Evolutionary conservation across 2,888 invertebrate species (phyloP).

Genomic region (Drosophila bunnanda): DNA sequence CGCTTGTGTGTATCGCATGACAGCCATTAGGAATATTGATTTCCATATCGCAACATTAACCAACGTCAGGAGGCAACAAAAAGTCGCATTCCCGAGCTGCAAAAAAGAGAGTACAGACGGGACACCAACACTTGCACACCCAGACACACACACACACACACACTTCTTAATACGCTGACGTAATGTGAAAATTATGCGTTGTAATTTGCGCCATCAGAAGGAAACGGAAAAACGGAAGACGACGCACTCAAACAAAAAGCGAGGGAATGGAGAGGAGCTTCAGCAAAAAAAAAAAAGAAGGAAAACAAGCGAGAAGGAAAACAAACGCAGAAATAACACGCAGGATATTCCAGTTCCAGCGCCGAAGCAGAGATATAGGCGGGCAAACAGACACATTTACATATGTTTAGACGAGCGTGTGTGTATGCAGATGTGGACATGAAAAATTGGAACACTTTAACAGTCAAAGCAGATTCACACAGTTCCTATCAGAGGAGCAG

Average conservation of each 20-base stretch:
- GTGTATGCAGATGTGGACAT: conserved; percentile 65
- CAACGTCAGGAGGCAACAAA: conserved; percentile 52
- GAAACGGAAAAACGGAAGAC: conserved; percentile 74
- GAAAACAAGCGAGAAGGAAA: conserved; percentile 13
- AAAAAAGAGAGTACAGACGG: conserved; percentile 32
- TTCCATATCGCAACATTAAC: conserved; percentile 72
- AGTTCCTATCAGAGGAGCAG: conserved; percentile 28
- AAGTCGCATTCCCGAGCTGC: conserved; percentile 31
- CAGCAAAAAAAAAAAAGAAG: conserved; percentile 9
- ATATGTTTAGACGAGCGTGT: conserved; percentile 26
- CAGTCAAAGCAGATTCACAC: conserved; percentile 57
- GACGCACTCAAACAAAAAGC: conserved; percentile 69
- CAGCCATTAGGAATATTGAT: conserved; percentile 77
- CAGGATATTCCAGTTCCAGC: conserved; percentile 44
- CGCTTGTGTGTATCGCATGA: conserved; percentile 52
- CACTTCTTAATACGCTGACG: conserved; percentile 61
- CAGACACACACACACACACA: conserved; percentile 25
- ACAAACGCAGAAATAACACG: conserved; percentile 43
- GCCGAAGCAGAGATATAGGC: conserved; percentile 53
- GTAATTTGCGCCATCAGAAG: conserved; percentile 75
- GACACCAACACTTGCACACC: conserved; percentile 18
- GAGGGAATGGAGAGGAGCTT: not conserved
- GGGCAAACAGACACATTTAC: conserved; percentile 32
- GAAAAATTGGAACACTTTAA: conserved; percentile 79
- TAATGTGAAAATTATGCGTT: conserved; percentile 81